These are phyloP conservation scores for Pelosia muscerda DNA, from an alignment of 2,888 invertebrate species.

Conservation along the genomic window DNA sequence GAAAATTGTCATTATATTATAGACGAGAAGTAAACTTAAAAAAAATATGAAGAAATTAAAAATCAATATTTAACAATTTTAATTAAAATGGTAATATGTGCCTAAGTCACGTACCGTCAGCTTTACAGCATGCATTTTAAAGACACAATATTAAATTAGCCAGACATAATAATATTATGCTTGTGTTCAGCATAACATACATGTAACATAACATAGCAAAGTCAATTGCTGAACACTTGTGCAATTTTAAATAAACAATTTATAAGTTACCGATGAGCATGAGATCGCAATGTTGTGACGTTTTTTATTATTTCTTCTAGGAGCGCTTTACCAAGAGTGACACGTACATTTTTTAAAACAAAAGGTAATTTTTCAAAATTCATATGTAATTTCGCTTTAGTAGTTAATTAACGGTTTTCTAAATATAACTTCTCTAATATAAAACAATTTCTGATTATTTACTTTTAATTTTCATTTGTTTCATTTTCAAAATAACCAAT, in stretches of 20 bases:
- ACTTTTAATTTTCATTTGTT: neutral
- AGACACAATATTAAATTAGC: conserved; percentile 26
- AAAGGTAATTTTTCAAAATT: conserved; percentile 78
- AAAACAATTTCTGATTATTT: neutral
- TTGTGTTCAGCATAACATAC: conserved; percentile 35
- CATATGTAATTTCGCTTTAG: conserved; percentile 48
- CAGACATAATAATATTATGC: conserved; percentile 12
- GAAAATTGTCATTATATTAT: neutral
- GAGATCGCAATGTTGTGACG: conserved; percentile 75
- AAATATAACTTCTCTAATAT: conserved; percentile 21
- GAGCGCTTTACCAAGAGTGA: conserved; percentile 92
- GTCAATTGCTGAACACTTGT: conserved; percentile 1
- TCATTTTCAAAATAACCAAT: conserved; percentile 6
- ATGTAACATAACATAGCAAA: conserved; percentile 21
- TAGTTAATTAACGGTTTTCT: conserved; percentile 48
- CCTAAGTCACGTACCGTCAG: conserved; percentile 45
- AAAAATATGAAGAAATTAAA: neutral
- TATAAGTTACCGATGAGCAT: conserved; percentile 61
- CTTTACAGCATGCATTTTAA: conserved; percentile 43
- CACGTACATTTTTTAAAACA: conserved; percentile 94
- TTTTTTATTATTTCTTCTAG: conserved; percentile 89
- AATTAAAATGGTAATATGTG: conserved; percentile 68
- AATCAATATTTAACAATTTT: neutral
- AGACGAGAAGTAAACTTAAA: neutral
- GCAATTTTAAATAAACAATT: neutral